These are phyloP conservation scores for Hydraecia micacea DNA, from an alignment of 2,888 invertebrate species.

Conservation along the genomic window DNA sequence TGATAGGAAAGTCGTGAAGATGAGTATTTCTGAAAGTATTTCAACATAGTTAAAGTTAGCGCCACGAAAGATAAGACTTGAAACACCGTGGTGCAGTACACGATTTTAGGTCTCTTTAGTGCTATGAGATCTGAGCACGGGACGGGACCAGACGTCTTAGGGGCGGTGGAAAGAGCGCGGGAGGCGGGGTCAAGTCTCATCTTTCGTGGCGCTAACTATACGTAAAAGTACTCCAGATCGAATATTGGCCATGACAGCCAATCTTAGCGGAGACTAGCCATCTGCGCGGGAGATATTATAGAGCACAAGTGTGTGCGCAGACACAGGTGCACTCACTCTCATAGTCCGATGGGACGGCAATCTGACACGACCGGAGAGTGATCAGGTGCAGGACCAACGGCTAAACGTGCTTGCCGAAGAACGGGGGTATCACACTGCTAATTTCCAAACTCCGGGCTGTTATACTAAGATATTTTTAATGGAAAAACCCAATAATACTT, in stretches of 20 bases:
- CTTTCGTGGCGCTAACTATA: background rate
- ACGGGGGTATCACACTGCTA: too few species aligned
- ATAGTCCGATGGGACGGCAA: background rate
- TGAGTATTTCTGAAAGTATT: conserved; percentile 81
- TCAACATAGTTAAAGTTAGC: conserved; percentile 41
- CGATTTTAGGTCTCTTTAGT: too few species aligned
- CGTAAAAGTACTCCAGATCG: background rate
- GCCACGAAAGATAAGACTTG: too few species aligned
- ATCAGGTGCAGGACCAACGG: background rate
- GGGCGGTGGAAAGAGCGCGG: too few species aligned
- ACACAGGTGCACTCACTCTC: too few species aligned
- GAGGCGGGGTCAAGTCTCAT: too few species aligned
- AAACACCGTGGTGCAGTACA: too few species aligned
- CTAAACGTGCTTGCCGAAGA: background rate
- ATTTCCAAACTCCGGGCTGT: too few species aligned
- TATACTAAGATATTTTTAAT: too few species aligned
- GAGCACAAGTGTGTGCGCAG: background rate
- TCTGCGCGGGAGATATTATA: background rate
- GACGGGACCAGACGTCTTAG: too few species aligned
- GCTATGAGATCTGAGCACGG: too few species aligned
- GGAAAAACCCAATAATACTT: background rate
- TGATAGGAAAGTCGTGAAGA: conserved; percentile 72
- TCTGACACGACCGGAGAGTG: background rate
- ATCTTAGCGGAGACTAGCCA: background rate
- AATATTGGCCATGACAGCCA: background rate